phyloP scores from a whole-genome alignment of 1,140 invertebrate genomes.

The Atopsyche davidsoni region DNA sequence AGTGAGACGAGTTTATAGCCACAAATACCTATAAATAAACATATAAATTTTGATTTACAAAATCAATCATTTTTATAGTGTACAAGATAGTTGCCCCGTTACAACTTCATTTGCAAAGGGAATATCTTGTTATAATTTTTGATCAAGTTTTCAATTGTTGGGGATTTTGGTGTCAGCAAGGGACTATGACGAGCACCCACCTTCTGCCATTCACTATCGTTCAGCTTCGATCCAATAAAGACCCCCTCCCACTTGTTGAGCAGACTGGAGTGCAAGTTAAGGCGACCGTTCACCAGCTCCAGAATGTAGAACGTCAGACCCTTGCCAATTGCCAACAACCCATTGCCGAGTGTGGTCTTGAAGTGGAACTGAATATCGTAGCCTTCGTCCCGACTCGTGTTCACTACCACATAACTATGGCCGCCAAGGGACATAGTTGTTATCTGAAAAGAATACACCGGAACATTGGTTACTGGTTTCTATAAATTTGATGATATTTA shows the following conservation, averaged over 20 bases:
- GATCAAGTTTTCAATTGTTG: too few relatives aligned
- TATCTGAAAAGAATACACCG: constrained; percentile 45
- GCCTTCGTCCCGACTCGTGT: constrained; percentile 66
- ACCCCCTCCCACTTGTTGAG: constrained; percentile 86
- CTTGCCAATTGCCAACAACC: constrained; percentile 77
- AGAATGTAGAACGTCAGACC: constrained; percentile 78
- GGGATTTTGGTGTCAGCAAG: too few relatives aligned
- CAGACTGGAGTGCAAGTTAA: constrained; percentile 80
- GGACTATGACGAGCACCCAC: too few relatives aligned
- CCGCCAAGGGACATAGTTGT: constrained; percentile 84
- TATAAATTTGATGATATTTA: too few relatives aligned
- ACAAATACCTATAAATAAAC: constrained; percentile 60
- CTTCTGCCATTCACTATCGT: constrained; percentile 83
- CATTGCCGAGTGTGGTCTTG: constrained; percentile 81
- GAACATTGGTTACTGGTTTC: too few relatives aligned
- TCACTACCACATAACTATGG: constrained; percentile 68
- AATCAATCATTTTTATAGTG: neutral
- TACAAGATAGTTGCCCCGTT: too few relatives aligned
- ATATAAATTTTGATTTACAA: constrained; percentile 7
- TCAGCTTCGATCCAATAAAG: constrained; percentile 74
- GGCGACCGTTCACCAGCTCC: constrained; percentile 68
- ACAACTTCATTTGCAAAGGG: too few relatives aligned
- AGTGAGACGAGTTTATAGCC: constrained; percentile 76
- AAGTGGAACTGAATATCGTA: constrained; percentile 87
- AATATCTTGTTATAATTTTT: too few relatives aligned